Base-by-base conservation (phyloP, 2,888 invertebrate species). In the Gibbula magus region DNA sequence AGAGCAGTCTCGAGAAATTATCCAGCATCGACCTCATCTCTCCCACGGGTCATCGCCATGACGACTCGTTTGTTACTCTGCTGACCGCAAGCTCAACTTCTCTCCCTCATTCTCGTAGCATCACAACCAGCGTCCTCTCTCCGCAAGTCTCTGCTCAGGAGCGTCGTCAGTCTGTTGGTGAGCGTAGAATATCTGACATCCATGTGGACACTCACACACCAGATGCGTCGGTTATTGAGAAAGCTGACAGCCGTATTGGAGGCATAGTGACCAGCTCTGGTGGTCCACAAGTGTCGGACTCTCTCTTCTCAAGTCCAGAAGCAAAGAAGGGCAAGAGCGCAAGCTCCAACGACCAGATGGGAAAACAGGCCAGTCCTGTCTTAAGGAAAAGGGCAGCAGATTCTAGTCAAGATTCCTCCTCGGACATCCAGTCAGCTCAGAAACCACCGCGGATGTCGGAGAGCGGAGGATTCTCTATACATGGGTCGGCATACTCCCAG, bases 201-300 rank as follows among this genome's bases (percentile, higher is more conserved):
- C 32, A 32, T 10, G 70, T 82, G 22, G 45, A 45, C 1, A 13
- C 10, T 4, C 29, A 76, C 16, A 81, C 83, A 8, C 84, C 83
- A 8, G 74, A 84, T 75, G 81, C 79, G 78, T 83, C 84, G 2
- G 61, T 79, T 45, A 84, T 84, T 54, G 81, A 80, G 67, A 83
- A 77, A 18, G 79, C 80, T 25, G 84, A 84, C 70, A 84, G 84
- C 53, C 81, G 75, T 7, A 35, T 79, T 56, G 84, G 83, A 29
- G 81, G 81, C 18, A 78, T 83, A n/a, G 77, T 84, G 18, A 80
- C 79, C 70, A 82, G 82, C 52, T 80, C 77, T 74, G 82, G 80
- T 70, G 79, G 82, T 13, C 75, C 80, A 0, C 77, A 75, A 8
- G 61, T 76, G 13, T 84, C 82, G 16, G 83, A 82, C 10, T 77